Percentiles rank a stretch among this genome's conserved stretches.
These are phyloP conservation scores for Manis crassicaudata DNA, from an alignment of 2,797 vertebrate species.

Conservation along the genomic window DNA sequence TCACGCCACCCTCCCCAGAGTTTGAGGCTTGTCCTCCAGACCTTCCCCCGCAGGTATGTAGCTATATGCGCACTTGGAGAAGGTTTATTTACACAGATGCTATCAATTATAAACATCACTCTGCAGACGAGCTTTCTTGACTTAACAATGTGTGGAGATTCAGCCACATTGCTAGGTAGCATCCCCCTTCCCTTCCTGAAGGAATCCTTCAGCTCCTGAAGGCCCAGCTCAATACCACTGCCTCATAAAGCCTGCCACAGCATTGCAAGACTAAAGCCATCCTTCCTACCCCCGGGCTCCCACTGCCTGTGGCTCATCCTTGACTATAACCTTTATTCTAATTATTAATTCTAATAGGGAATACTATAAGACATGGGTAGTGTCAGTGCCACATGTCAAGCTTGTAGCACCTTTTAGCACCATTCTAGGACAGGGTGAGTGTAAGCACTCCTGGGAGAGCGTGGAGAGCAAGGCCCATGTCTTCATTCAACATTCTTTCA, in stretches of 20 bases:
- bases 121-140: neutral
- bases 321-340: neutral
- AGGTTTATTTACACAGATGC: neutral
- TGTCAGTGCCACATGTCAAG: neutral
- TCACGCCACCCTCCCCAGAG: too few relatives aligned
- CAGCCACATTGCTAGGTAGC: neutral
- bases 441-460: neutral
- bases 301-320: fast-evolving
- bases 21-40: neutral
- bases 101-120: neutral
- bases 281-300: neutral
- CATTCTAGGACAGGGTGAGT: neutral
- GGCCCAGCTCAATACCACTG: neutral
- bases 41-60: neutral
- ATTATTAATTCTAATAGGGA: too few relatives aligned
- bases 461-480: neutral
- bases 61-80: too few relatives aligned
- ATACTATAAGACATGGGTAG: fast-evolving
- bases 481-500: neutral
- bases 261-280: neutral
- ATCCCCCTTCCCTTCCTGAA: neutral
- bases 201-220: neutral
- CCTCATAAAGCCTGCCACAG: neutral
- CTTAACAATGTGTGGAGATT: neutral
- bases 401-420: too few relatives aligned